Evolutionary conservation across 2,113 vertebrate species (phyloP), one percentile per base, ranked within the genome.

Genomic region (Vidua chalybeata): DNA sequence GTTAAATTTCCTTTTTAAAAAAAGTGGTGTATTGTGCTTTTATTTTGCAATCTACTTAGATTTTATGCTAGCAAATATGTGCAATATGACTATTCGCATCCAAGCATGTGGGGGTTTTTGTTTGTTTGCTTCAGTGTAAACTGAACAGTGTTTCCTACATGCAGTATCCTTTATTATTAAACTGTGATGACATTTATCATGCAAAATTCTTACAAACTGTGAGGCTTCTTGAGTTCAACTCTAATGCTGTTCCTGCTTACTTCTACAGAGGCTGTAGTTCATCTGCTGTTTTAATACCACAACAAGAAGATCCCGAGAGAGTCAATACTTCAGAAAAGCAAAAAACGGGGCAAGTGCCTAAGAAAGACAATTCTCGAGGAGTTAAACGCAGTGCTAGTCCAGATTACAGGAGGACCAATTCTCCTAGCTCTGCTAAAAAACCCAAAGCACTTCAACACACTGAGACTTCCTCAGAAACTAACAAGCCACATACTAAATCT

Each of bases 371-470:
- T 97, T 98, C 98, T 97, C 98, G 99, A 93, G 99, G 99, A 96
- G 97, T 99, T 85, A 99, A 99, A 97, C 98, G 99, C 97, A 99
- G 98, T 93, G 99, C 99, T 96, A 99, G 99, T 97, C 98, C 99
- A 92, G 99, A 99, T 97, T 98, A 98, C 97, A 99, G 98, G 97
- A 99, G 98, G 97, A 99, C 99, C 97, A 99, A 97, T 97, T 99
- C 98, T 96, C 98, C 99, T 86, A 99, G 98, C 97, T 99, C 99
- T 97, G 98, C 99, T 94, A 99, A 99, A 98, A 99, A 99, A 96
- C 97, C 99, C 96, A 99, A 99, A 99, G 98, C 98, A 73, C 97
- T 99, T 98, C 98, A 98, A 93, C 96, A 98, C 96, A 89, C 98
- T 96, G 98, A 99, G 84, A 98, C 98, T 97, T 97, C 98, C 89